Evolutionary conservation across 2,113 vertebrate genomes (phyloP).

Genomic region (Dermatemys mawii): DNA sequence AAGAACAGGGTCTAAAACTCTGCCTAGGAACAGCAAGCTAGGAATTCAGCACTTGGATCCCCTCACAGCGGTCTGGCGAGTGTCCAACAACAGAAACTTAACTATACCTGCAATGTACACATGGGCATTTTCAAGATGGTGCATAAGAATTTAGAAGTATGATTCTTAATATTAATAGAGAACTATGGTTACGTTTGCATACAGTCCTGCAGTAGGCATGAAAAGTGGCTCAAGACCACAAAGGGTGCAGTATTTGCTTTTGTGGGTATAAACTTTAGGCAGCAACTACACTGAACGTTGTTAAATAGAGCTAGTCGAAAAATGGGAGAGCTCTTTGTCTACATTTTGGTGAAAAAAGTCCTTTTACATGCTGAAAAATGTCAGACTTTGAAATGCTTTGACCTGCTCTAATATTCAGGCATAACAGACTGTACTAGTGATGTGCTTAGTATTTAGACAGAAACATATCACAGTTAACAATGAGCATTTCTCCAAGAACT

Average conservation of each 20-base stretch:
- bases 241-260: not conserved
- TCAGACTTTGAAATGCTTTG: no score
- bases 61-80: no score
- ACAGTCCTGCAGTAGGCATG: not conserved
- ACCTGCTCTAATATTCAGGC: no score
- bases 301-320: accelerated
- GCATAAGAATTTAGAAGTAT: not conserved
- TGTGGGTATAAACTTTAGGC: not conserved
- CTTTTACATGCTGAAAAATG: not conserved
- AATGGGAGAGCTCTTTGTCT: not conserved
- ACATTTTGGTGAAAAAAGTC: not conserved
- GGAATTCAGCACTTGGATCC: no score
- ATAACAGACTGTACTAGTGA: no score
- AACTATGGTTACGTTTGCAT: not conserved
- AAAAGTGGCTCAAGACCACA: not conserved
- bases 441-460: no score
- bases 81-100: no score
- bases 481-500: not conserved
- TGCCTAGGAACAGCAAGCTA: no score
- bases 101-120: not conserved
- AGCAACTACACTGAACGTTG: accelerated
- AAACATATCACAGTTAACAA: no score
- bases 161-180: not conserved
- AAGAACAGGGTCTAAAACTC: no score
- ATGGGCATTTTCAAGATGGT: not conserved